Evolutionary conservation across 1,140 invertebrate species (phyloP), one percentile per base, ranked within the genome.

Genomic region (Drosophila mayri): DNA sequence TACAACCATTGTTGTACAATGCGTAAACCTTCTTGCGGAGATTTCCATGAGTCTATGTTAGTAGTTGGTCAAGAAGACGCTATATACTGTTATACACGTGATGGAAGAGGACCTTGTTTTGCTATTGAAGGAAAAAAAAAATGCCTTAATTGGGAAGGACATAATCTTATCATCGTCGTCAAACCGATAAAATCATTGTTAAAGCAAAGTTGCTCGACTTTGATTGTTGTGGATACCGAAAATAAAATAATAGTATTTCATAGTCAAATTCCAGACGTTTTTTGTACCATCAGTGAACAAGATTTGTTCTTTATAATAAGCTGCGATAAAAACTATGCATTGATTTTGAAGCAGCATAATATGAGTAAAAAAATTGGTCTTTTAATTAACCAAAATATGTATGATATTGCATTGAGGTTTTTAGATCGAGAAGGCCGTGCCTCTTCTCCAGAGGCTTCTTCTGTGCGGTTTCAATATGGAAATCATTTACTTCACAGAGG

Each of bases 231-330:
- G 10, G 85, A 90, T 50, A 65, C 87, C 4, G 54, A 76, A 22
- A 79, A 71, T n/a, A 90, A 90, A 76, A 55, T 90, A 11, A 81
- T 90, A 73, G 75, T 90, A 18, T 70, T 76, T 43, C 35, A 74
- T 9, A 76, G 76, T 32, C 52, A 75, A 76, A 67, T 85, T 22
- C 35, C 78, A 41, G 46, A 80, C 25, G 55, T 80, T 6, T 28
- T 84, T 47, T 64, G 62, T 67, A 35, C 58, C 16, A 41, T 68
- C 1, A 37, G 43, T 35, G 52, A 22, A 41, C 66, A 44, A n/a
- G 43, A 63, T 22, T 22, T 43, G 11, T 65, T 46, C 16, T 72
- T 71, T 49, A 57, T 88, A 37, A 32, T 90, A 41, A 85, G 63
- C 35, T 38, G 20, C 9, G 66, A 66, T 41, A 28, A 35, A 14